phyloP scores from a whole-genome alignment of 2,888 invertebrate species.

The Heliconius ismenius region DNA sequence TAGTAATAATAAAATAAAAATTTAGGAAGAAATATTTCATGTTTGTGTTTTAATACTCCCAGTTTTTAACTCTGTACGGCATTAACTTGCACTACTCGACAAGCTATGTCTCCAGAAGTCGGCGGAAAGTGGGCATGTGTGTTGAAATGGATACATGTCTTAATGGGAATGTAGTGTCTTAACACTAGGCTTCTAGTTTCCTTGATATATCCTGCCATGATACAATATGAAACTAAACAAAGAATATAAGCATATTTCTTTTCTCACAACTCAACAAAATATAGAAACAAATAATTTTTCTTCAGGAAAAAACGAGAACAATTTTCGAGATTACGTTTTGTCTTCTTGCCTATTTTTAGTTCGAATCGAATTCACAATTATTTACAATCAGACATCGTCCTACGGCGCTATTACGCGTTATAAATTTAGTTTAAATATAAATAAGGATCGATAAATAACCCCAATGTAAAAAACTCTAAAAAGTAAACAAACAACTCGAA shows the following conservation, averaged over 20 bases:
- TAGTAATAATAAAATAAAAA: slow-evolving; percentile 68
- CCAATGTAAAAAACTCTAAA: too few species aligned
- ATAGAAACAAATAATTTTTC: neutral
- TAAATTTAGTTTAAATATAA: too few species aligned
- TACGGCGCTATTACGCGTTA: neutral
- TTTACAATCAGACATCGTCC: neutral
- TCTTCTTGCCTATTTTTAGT: neutral
- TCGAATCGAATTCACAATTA: neutral
- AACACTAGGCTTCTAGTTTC: too few species aligned
- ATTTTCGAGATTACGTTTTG: neutral
- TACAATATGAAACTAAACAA: neutral
- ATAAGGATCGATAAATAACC: too few species aligned
- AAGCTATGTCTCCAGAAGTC: too few species aligned
- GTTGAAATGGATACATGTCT: too few species aligned
- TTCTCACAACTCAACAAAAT: neutral
- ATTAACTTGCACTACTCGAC: too few species aligned
- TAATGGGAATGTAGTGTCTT: too few species aligned
- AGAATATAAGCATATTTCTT: neutral
- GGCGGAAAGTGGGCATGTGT: too few species aligned
- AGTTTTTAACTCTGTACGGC: neutral
- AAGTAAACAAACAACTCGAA: too few species aligned
- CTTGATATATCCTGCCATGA: too few species aligned
- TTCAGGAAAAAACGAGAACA: neutral
- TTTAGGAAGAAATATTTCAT: slow-evolving; percentile 55
- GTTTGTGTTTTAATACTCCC: slow-evolving; percentile 44